These are phyloP conservation scores for Reticulitermes lucifugus DNA, from an alignment of 2,888 invertebrate genomes.

Conservation along the genomic window DNA sequence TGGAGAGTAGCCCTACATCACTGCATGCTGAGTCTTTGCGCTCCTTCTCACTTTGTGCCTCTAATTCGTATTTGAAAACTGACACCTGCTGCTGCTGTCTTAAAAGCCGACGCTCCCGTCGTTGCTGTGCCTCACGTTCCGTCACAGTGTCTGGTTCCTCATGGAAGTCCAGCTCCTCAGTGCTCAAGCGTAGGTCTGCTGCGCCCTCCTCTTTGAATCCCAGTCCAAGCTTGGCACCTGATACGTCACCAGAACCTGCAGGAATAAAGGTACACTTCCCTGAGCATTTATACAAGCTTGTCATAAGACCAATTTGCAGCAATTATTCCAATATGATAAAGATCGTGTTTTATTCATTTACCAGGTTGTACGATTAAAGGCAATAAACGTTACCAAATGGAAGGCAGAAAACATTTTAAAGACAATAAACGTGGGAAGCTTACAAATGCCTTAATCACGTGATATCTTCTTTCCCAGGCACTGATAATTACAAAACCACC, in stretches of 20 bases:
- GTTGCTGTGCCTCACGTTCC: constrained; percentile 60
- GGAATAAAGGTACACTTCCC: neutral
- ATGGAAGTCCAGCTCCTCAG: constrained; percentile 84
- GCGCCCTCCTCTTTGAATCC: constrained; percentile 76
- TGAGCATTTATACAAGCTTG: too few relatives aligned
- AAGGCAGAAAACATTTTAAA: too few relatives aligned
- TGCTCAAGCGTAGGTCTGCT: constrained; percentile 86
- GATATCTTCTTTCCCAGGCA: too few relatives aligned
- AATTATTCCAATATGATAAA: too few relatives aligned
- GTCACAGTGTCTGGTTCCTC: constrained; percentile 70
- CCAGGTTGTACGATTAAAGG: too few relatives aligned
- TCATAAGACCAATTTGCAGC: too few relatives aligned
- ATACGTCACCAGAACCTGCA: constrained; percentile 24
- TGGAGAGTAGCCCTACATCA: constrained; percentile 79
- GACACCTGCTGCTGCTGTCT: constrained; percentile 54
- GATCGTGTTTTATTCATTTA: too few relatives aligned
- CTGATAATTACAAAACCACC: too few relatives aligned
- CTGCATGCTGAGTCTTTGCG: constrained; percentile 61
- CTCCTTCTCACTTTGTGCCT: constrained; percentile 51
- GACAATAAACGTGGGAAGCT: too few relatives aligned
- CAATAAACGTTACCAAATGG: too few relatives aligned
- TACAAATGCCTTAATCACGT: too few relatives aligned
- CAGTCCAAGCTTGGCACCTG: constrained; percentile 47
- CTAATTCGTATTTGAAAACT: constrained; percentile 64
- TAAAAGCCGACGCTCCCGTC: constrained; percentile 37